These are phyloP conservation scores for Stramonita haemastoma DNA, from an alignment of 2,888 invertebrate genomes.

Conservation along the genomic window DNA sequence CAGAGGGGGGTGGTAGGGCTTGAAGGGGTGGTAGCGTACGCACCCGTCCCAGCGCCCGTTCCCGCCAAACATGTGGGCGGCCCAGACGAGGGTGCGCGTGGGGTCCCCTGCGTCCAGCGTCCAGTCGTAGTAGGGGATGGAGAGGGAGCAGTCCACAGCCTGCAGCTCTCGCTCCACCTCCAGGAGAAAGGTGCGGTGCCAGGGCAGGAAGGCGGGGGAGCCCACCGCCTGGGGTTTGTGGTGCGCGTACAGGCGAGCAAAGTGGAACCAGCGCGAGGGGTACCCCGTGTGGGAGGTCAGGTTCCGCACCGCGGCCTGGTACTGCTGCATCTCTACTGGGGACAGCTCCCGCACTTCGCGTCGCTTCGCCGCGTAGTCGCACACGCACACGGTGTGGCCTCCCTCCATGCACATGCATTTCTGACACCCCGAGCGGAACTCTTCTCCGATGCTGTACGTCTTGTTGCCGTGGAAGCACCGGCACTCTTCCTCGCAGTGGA, in stretches of 20 bases:
- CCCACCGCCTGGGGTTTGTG: slow-evolving; percentile 71
- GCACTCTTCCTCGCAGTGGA: slow-evolving; percentile 66
- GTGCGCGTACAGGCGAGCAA: slow-evolving; percentile 66
- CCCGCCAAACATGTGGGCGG: slow-evolving; percentile 73
- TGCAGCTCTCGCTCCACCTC: slow-evolving; percentile 70
- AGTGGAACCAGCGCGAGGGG: slow-evolving; percentile 70
- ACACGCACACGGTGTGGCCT: slow-evolving; percentile 62
- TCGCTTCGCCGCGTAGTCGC: slow-evolving; percentile 58
- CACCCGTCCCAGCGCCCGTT: slow-evolving; percentile 68
- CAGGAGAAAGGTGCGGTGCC: slow-evolving; percentile 73
- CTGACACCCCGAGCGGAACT: slow-evolving; percentile 66
- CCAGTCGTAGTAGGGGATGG: slow-evolving; percentile 76
- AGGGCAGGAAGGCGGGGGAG: slow-evolving; percentile 69
- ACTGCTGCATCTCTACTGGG: slow-evolving; percentile 64
- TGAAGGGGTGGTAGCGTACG: slow-evolving; percentile 73
- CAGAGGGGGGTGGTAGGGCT: slow-evolving; percentile 65
- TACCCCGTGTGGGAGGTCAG: slow-evolving; percentile 59
- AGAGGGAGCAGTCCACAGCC: slow-evolving; percentile 68
- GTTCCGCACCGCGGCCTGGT: slow-evolving; percentile 68
- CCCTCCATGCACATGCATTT: slow-evolving; percentile 63
- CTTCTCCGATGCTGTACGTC: slow-evolving; percentile 62
- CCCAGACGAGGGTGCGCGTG: slow-evolving; percentile 70
- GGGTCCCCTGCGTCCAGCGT: slow-evolving; percentile 72
- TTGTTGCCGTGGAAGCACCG: slow-evolving; percentile 70
- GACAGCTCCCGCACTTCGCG: slow-evolving; percentile 74